A percentile compares a stretch with the other conserved stretches of the same genome.
phyloP scores from a whole-genome alignment of 2,888 invertebrate genomes.

The Subacronicta megacephala region DNA sequence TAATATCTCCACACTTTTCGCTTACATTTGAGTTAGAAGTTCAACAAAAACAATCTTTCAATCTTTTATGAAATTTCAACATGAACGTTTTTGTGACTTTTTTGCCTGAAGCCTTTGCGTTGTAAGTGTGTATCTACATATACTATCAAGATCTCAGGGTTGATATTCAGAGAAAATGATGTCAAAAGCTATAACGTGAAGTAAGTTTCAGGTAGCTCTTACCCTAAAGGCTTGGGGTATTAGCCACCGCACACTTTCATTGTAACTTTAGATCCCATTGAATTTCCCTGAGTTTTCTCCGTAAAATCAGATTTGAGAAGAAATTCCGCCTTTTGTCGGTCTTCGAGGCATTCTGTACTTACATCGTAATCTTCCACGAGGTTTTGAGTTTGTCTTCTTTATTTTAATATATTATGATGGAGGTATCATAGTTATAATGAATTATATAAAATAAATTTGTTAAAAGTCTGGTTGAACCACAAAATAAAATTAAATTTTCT shows the following conservation, averaged over 20 bases:
- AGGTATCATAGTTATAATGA: background rate
- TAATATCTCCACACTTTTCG: slow-evolving; percentile 57
- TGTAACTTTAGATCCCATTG: slow-evolving; percentile 47
- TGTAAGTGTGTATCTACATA: slow-evolving; percentile 19
- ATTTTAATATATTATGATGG: slow-evolving; percentile 1
- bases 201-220: slow-evolving; percentile 45
- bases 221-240: slow-evolving; percentile 46
- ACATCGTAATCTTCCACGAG: slow-evolving; percentile 13
- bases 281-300: slow-evolving; percentile 43
- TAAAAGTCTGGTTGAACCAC: too few relatives aligned
- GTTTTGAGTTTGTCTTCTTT: slow-evolving; percentile 9
- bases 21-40: slow-evolving; percentile 44
- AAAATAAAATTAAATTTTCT: too few relatives aligned
- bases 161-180: slow-evolving; percentile 43
- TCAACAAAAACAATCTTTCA: slow-evolving; percentile 49
- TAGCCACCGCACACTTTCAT: slow-evolving; percentile 36
- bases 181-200: slow-evolving; percentile 34
- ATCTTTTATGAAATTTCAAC: slow-evolving; percentile 40
- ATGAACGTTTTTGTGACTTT: slow-evolving; percentile 30
- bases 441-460: background rate
- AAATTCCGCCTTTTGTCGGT: slow-evolving; percentile 23
- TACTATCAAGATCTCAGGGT: slow-evolving; percentile 30
- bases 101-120: slow-evolving; percentile 19
- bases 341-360: slow-evolving; percentile 37
- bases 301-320: slow-evolving; percentile 37